phyloP scores from a whole-genome alignment of 2,113 vertebrate genomes.

The Antechinus stuartii region DNA sequence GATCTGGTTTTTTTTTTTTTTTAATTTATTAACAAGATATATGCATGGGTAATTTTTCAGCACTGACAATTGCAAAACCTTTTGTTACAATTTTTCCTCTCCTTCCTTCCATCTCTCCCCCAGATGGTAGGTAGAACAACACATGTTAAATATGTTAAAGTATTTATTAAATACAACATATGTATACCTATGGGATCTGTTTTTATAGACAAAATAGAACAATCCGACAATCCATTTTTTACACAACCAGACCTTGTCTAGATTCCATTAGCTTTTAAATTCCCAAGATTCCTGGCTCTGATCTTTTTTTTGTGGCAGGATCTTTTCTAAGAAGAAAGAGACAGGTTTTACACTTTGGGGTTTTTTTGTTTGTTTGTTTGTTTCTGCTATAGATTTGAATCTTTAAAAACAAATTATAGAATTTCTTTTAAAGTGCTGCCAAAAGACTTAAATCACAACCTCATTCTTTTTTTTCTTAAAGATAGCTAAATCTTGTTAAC shows the following conservation, averaged over 20 bases:
- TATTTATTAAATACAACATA: too few relatives aligned
- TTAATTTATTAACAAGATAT: too few relatives aligned
- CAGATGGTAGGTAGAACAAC: too few relatives aligned
- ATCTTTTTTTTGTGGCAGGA: not conserved
- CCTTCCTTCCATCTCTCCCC: too few relatives aligned
- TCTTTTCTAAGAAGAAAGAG: not conserved
- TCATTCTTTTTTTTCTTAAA: not conserved
- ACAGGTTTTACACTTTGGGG: not conserved
- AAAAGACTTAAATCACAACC: not conserved
- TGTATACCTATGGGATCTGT: too few relatives aligned
- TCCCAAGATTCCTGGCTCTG: not conserved
- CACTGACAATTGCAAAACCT: too few relatives aligned
- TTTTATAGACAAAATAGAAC: too few relatives aligned
- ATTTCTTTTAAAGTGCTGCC: not conserved
- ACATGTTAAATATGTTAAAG: too few relatives aligned
- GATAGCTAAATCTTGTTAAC: not conserved
- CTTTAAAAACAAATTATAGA: not conserved
- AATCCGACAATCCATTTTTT: not conserved
- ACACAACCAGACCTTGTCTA: not conserved
- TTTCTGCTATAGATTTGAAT: not conserved
- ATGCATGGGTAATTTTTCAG: too few relatives aligned
- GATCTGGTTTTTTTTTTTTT: too few relatives aligned
- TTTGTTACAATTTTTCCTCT: too few relatives aligned
- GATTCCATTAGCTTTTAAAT: not conserved
- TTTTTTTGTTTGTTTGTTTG: too few relatives aligned